Base-by-base conservation (phyloP, 2,888 invertebrate species). In the Philopedon plagiatum region DNA sequence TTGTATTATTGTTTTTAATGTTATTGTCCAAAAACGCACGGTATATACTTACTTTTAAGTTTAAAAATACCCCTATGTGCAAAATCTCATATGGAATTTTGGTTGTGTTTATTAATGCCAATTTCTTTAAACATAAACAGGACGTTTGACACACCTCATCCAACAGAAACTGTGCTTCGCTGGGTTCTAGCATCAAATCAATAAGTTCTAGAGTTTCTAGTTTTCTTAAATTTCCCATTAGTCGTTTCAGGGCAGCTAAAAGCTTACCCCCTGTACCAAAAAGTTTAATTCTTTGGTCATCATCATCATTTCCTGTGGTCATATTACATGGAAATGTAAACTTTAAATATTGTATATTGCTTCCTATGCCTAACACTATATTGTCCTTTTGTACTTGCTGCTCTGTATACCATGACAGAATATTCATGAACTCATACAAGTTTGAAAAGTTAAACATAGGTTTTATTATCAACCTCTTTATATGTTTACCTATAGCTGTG, bases 391-490 rank as follows among this genome's bases (percentile, higher is more conserved):
- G 77, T 62, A 77, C 65, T 23, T 86, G 85, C 79, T 88, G 89
- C 77, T 92, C 92, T 0, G 91, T 88, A 80, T 91, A 94, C 88
- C 92, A 92, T 0, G 92, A 90, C n/a, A 94, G 83, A 87, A 94
- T 91, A 68, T 93, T 91, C 90, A 95, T 92, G 80, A 95, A 95
- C 82, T 94, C 94, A 82, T 92, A 94, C 44, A 95, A 87, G 83
- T 94, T 94, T 83, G 93, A 92, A 79, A 94, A 93, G 82, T 94
- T 94, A 70, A 90, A 86, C 87, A 91, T 91, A 0, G 94, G 94
- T 32, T 90, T 88, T 76, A 95, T 90, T 13, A 91, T 88, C 29
- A 95, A 85, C 8, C 88, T 88, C 69, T 90, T 88, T 78, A 94
- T 89, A 79, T 90, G 87, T 57, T 85, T 86, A 0, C 94, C 94